Evolutionary conservation across 1,140 invertebrate species (phyloP), one percentile per base, ranked within the genome.

Genomic region (Macrobrachium nipponense): DNA sequence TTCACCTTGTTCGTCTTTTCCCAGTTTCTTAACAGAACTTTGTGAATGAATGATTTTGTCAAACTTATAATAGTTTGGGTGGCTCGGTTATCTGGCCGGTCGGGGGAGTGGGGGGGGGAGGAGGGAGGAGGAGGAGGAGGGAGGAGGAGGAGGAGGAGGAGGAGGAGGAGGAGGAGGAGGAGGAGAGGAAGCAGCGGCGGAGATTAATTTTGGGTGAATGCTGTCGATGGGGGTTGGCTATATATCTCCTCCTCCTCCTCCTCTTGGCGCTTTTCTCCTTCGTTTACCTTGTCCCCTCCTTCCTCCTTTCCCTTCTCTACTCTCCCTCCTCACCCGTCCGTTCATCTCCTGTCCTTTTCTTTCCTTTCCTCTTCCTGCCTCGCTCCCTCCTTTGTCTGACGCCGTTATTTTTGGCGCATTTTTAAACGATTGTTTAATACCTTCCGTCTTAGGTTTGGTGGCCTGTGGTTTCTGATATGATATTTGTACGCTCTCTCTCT

Each of bases 91-190:
- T 17, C 27, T 73, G 70, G 15, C 17, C 2, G 27, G 70, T 17
- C 14, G 73, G 5, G 44, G 44, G 73, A 44, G 36, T 5, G 5
- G 73, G 73, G 3, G 73, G 15, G 2, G 36, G 73, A 72, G 68
- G 73, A 5, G 44, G 44, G 73, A 44, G 36, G 73, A 43, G 73
- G 73, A 36, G 73, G 15, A 15, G 36, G 73, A 72, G 68, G 68
- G 36, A 23, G 68, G 20, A 23, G 8, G 68, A 36, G 20, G 20
- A 23, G 68, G 20, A 0, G 2, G 20, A 23, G 27, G 66, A n/a
- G 43, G 73, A n/a, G 43, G 73, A 5, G 44, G 44, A 44, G 36
- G 73, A 43, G 73, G 73, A 36, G 73, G 15, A 15, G 36, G 73
- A 72, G 68, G 68, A 10, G 36, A 23, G 68, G 20, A 23, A 72